Evolutionary conservation across 2,113 vertebrate genomes (phyloP), one percentile per base, ranked within the genome.

Genomic region (Lampris megalopsis): DNA sequence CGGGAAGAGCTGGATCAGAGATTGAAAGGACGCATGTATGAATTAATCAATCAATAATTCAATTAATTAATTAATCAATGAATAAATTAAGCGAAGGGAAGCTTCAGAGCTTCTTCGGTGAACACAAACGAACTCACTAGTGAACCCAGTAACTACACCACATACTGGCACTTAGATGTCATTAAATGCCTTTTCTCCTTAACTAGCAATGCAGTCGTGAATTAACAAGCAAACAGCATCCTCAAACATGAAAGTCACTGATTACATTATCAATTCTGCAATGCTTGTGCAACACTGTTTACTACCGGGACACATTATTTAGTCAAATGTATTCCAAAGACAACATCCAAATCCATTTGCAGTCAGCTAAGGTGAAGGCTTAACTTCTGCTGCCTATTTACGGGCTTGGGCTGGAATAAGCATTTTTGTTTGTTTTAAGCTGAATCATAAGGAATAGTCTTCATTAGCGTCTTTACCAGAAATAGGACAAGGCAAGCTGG

Each of bases 261-360:
- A 40, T 53, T 40, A 9, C 5, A 42, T 4, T 62, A 11, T 3
- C 45, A 11, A n/a, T 53, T 66, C 36, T 11, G 49, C 37, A 53
- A 13, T 40, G 11, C 36, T 56, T 54, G 48, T 8, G 53, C 11
- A 38, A 60, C 53, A 57, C 38, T 53, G 65, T 49, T 9, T 38
- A 9, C 35, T 56, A 68, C 52, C 5, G 24, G 52, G 65, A n/a
- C 40, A 68, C 40, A 57, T 71, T 48, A 59, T 59, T 4, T 24
- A 71, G 47, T 60, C 57, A 71, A 61, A 48, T 60, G 9, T 49
- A 56, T 68, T 68, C 43, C 43, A 10, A 54, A 53, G 24, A 45
- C 52, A 69, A 36, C 52, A 43, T 58, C n/a, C 6, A 45, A 58
- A 37, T 62, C 36, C 35, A 35, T 53, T 5, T 42, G 70, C 37